Evolutionary conservation across 2,797 vertebrate genomes (phyloP).

Genomic region (Limosa lapponica): DNA sequence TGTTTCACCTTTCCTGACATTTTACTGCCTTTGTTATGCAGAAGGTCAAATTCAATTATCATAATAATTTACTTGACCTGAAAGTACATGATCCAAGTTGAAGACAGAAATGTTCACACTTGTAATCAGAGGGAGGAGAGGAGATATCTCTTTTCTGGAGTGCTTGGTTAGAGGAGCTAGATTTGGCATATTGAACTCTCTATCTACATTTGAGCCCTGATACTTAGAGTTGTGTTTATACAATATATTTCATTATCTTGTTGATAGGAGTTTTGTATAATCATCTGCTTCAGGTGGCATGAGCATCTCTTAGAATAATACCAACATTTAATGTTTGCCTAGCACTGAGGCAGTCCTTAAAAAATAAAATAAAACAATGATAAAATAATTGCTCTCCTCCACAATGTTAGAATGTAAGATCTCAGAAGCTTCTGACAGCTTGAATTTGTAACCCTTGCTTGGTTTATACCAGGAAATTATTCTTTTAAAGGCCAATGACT

Average conservation of each 20-base stretch:
- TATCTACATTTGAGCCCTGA: not conserved
- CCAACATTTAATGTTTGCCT: not conserved
- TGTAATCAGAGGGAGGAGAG: not conserved
- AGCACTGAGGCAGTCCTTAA: not conserved
- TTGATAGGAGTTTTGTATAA: not conserved
- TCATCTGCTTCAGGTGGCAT: not conserved
- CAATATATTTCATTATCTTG: not conserved
- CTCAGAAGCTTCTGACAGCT: not conserved
- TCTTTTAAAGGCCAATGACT: not conserved
- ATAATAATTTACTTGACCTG: constrained; percentile 5
- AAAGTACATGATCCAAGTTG: not conserved
- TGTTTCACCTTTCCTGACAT: constrained; percentile 4
- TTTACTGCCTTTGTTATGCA: constrained; percentile 21
- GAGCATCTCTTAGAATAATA: not conserved
- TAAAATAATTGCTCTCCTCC: not conserved
- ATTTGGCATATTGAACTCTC: not conserved
- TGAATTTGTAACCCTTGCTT: not conserved
- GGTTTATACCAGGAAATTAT: not conserved
- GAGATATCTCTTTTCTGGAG: not conserved
- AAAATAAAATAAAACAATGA: not conserved
- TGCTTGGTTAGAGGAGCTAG: not conserved
- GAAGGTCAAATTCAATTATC: constrained; percentile 17
- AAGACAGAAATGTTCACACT: not conserved
- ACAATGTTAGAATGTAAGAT: not conserved
- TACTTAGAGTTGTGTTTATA: not conserved